Evolutionary conservation across 2,888 invertebrate genomes (phyloP).

Genomic region (Ptilodon capucinus): DNA sequence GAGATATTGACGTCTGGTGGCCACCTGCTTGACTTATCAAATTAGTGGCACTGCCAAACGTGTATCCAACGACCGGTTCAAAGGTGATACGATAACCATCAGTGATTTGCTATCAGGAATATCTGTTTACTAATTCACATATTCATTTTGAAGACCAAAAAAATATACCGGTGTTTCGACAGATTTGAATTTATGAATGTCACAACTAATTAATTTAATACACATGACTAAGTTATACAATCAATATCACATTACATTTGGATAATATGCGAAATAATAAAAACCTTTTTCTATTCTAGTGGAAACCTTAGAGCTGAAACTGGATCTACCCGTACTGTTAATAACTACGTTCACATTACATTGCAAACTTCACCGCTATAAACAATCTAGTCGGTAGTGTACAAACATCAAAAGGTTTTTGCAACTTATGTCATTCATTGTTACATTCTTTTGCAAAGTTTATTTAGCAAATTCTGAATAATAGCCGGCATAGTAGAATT

Average conservation of each 20-base stretch:
- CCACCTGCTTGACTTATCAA: slow-evolving; percentile 20
- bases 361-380: too few relatives aligned
- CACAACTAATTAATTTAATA: neutral
- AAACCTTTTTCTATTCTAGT: too few relatives aligned
- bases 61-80: slow-evolving; percentile 22
- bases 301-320: too few relatives aligned
- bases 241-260: neutral
- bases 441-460: too few relatives aligned
- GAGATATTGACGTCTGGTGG: slow-evolving; percentile 8
- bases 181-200: neutral
- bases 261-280: neutral
- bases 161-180: neutral
- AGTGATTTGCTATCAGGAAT: neutral
- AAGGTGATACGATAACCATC: slow-evolving; percentile 14
- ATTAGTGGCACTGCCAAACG: slow-evolving; percentile 14
- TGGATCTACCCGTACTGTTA: too few relatives aligned
- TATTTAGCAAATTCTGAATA: too few relatives aligned
- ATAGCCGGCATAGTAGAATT: too few relatives aligned
- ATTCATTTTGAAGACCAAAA: neutral
- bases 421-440: too few relatives aligned
- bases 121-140: neutral
- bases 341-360: too few relatives aligned
- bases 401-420: too few relatives aligned
- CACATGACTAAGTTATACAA: neutral
- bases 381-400: too few relatives aligned